Evolutionary conservation across 2,113 vertebrate species (phyloP).

Genomic region (Cyrtonyx montezumae): DNA sequence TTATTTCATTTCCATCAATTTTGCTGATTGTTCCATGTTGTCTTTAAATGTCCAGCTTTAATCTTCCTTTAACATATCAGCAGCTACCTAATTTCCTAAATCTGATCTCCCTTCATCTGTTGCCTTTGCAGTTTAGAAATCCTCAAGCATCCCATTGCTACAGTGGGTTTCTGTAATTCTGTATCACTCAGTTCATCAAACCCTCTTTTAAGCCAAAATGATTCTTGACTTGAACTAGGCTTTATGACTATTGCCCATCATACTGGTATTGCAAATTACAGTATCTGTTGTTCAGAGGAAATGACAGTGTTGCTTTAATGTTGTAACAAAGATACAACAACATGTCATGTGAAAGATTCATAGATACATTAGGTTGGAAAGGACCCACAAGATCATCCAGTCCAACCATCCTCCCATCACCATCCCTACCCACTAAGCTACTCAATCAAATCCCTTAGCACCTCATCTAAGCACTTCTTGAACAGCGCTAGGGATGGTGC

Average conservation of each 20-base stretch:
- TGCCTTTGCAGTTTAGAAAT: background rate
- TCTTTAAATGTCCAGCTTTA: background rate
- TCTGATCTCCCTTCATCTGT: background rate
- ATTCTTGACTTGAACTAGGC: background rate
- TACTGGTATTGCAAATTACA: background rate
- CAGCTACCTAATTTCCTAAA: background rate
- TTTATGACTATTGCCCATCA: background rate
- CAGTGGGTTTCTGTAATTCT: background rate
- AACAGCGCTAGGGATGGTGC: too few relatives aligned
- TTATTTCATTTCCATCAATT: background rate
- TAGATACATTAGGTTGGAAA: too few relatives aligned
- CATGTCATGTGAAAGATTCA: fast-evolving
- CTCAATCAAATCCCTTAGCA: too few relatives aligned
- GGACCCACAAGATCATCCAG: too few relatives aligned
- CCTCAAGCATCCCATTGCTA: background rate
- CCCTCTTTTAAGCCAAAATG: background rate
- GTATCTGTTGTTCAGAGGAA: background rate
- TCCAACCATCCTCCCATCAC: too few relatives aligned
- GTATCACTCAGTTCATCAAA: background rate
- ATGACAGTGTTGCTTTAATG: background rate
- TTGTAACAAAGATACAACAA: background rate
- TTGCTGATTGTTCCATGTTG: background rate
- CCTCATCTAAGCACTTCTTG: too few relatives aligned
- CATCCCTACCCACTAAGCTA: too few relatives aligned
- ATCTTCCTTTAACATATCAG: background rate